Base-by-base conservation (phyloP, 1,140 invertebrate genomes). In the Palaemon carinicauda region DNA sequence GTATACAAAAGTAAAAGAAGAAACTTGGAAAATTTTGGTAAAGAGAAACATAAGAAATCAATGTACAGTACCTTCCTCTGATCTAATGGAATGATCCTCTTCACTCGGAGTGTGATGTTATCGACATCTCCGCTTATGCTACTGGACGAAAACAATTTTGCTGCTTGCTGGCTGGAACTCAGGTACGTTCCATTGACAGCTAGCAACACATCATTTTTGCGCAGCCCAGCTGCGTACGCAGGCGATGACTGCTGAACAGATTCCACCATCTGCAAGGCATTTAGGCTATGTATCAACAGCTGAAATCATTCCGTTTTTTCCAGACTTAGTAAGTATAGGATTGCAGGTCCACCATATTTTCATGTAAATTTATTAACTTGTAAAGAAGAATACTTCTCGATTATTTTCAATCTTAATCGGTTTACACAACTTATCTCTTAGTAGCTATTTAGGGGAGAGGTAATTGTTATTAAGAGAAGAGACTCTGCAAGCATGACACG, bases 141-240 rank as follows among this genome's bases (percentile, higher is more conserved):
- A 71, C 56, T 75, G 5, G 84, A 73, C 24, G 84, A 74, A 54
- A 89, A 87, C 7, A 89, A 53, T 50, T 87, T 89, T 53, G 87
- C 81, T 69, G 89, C 89, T 27, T 89, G 84, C 31, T 87, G 74
- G 24, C 89, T 88, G 15, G 91, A 91, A 10, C 92, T 93, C 0
- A 97, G 93, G 80, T 93, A 94, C 83, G 95, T 96, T 41, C 95
- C 95, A 90, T 97, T 96, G 5, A 97, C 94, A 12, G 95, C 94
- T 7, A 97, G 91, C 3, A 98, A 92, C 27, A 96, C 92, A 90
- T 98, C 97, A 24, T 95, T 95, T 9, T 94, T 92, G n/a, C 94
- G 93, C 82, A 97, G 93, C 88, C 97, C 96, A 0, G 95, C 95
- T 69, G 94, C 93, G 84, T 93, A 94, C 3, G 96, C 96, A 0